Percentiles rank a stretch among this genome's conserved stretches.
These are phyloP conservation scores for Drosophila funebris DNA, from an alignment of 1,140 invertebrate genomes.

Conservation along the genomic window DNA sequence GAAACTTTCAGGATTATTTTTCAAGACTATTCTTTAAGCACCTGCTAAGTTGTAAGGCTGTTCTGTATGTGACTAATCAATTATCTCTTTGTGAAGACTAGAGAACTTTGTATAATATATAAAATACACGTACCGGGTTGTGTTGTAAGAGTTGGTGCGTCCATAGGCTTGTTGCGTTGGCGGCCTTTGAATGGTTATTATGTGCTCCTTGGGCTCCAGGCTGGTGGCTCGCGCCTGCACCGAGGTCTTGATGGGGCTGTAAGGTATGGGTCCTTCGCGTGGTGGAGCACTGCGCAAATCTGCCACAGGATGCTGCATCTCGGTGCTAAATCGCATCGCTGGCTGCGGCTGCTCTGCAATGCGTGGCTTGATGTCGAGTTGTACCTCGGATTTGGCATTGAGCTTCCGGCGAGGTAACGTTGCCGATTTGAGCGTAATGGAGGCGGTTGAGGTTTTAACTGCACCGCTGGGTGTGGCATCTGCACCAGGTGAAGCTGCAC, in stretches of 20 bases:
- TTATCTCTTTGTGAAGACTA: too few relatives aligned
- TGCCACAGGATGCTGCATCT: conserved; percentile 83
- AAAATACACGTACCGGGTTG: conserved; percentile 69
- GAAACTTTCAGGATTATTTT: too few relatives aligned
- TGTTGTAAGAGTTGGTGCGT: conserved; percentile 76
- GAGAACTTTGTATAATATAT: too few relatives aligned
- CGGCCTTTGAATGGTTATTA: conserved; percentile 87
- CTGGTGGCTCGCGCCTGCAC: conserved; percentile 75
- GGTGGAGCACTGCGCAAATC: conserved; percentile 82
- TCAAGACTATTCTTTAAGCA: too few relatives aligned
- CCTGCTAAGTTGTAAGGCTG: too few relatives aligned
- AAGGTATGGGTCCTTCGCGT: conserved; percentile 79
- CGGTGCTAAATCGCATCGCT: conserved; percentile 80
- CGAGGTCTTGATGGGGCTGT: conserved; percentile 75
- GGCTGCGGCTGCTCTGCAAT: conserved; percentile 72
- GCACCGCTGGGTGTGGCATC: conserved; percentile 73
- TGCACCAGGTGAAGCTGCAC: conserved; percentile 67
- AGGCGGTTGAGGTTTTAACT: conserved; percentile 86
- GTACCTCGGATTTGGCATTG: conserved; percentile 88
- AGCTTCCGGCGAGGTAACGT: conserved; percentile 87
- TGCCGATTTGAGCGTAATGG: conserved; percentile 88
- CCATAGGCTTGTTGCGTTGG: conserved; percentile 77
- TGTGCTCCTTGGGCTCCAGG: conserved; percentile 85
- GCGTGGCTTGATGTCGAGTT: conserved; percentile 84
- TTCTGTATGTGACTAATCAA: too few relatives aligned